Evolutionary conservation across 2,888 invertebrate species (phyloP), one percentile per base, ranked within the genome.

Genomic region (Drosophila histrio): DNA sequence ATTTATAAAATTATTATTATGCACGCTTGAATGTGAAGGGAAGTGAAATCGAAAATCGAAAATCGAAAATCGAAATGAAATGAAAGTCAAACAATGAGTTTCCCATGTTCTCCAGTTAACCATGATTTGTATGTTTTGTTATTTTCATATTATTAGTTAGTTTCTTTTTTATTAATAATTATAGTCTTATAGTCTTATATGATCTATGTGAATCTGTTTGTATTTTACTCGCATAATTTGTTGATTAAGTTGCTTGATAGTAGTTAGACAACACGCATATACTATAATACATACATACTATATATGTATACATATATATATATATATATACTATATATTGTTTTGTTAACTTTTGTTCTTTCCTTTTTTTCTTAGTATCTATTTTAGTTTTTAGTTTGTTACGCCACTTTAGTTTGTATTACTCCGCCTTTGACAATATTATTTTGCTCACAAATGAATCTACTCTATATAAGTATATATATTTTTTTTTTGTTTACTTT

Each of bases 231-330:
- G 65, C 49, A 49, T 57, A 58, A 58, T 79, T 54, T 63, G 57
- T 82, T 85, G 69, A 57, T 86, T 82, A 70, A 86, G 68, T 82
- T 82, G 87, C 88, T 82, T 82, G 88, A 52, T 41, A 62, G 87
- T 87, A 80, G 87, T 79, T 79, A 86, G 72, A 62, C 58, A 58
- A 22, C 54, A 36, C 13, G 7, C 41, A 50, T 56, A 52, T 24
- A 28, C 38, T n/a, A n/a, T n/a, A n/a, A 49, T 41, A 52, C n/a
- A 47, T 28, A 68, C 13, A 50, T 49, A 38, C 26, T 17, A 17
- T 30, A 13, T 9, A 32, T 62, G 11, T 46, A 39, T 24, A 24
- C 30, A 15, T 46, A 59, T 17, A 46, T 65, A 41, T 41, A 26
- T 24, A 34, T 62, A 39, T 34, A 22, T 28, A 28, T 44, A 15